Evolutionary conservation across 92 coral and sea anemone species (phyloP).

Genomic region (Palythoa grandis): DNA sequence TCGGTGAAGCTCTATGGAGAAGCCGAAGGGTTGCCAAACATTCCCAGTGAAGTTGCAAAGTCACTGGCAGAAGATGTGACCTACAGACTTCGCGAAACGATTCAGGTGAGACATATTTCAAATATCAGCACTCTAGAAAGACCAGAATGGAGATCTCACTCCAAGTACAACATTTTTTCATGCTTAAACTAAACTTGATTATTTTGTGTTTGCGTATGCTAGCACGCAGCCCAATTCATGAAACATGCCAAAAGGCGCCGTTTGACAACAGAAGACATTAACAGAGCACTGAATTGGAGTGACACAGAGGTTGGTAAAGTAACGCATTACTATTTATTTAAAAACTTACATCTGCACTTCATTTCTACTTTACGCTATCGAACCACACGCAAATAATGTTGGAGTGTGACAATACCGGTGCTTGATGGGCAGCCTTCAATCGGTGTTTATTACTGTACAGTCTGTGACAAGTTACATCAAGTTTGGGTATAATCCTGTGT

Average conservation of each 20-base stretch:
- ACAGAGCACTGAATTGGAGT: conserved; percentile 85
- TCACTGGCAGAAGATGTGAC: conserved; percentile 93
- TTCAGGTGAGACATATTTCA: conserved; percentile 64
- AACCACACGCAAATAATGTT: too few relatives aligned
- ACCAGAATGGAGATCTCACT: not conserved
- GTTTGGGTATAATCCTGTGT: too few relatives aligned
- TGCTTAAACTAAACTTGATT: not conserved
- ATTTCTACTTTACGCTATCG: too few relatives aligned
- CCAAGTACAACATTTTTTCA: not conserved
- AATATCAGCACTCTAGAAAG: not conserved
- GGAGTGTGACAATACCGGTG: too few relatives aligned
- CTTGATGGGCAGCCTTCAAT: too few relatives aligned
- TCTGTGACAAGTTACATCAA: too few relatives aligned
- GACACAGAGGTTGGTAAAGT: conserved; percentile 69
- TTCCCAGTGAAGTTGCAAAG: conserved; percentile 71
- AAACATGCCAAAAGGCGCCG: conserved; percentile 92
- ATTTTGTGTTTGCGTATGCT: not conserved
- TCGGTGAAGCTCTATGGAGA: conserved; percentile 88
- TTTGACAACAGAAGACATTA: conserved; percentile 86
- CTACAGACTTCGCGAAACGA: conserved; percentile 86
- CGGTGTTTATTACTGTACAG: too few relatives aligned
- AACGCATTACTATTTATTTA: not conserved
- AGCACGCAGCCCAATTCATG: conserved; percentile 91
- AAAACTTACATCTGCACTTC: too few relatives aligned
- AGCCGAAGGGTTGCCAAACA: conserved; percentile 69